phyloP scores from a whole-genome alignment of 2,888 invertebrate species.

The Dryomyza anilis region DNA sequence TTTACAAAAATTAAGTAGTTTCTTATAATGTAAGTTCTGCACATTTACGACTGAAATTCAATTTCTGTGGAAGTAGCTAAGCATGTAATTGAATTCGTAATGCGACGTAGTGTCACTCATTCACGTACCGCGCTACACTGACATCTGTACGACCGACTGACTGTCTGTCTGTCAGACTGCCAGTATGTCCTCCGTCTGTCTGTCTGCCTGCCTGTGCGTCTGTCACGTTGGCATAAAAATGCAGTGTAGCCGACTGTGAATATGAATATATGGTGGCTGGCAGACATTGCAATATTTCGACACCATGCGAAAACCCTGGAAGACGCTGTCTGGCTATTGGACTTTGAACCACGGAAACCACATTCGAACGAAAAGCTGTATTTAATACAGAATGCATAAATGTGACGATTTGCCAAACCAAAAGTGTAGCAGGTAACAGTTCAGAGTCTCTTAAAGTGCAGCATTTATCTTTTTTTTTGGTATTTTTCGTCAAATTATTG shows the following conservation, averaged over 20 bases:
- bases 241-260: constrained; percentile 34
- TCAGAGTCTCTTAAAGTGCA: too few relatives aligned
- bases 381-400: too few relatives aligned
- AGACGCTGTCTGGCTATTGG: not conserved
- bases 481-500: too few relatives aligned
- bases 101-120: constrained; percentile 51
- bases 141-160: not conserved
- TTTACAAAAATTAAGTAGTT: not conserved
- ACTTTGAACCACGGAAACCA: not conserved
- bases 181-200: constrained; percentile 11
- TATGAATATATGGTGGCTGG: constrained; percentile 21
- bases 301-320: too few relatives aligned
- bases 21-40: not conserved
- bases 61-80: constrained; percentile 48
- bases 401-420: not conserved
- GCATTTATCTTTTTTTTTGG: too few relatives aligned
- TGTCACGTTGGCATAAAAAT: constrained; percentile 32
- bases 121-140: constrained; percentile 31
- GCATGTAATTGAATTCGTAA: constrained; percentile 58
- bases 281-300: constrained; percentile 16
- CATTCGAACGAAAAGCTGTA: too few relatives aligned
- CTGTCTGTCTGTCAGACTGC: not conserved
- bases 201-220: not conserved
- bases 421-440: not conserved
- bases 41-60: constrained; percentile 19